Evolutionary conservation across 1,140 invertebrate genomes (phyloP), one percentile per base, ranked within the genome.

Genomic region (Drosophila punjabiensis): DNA sequence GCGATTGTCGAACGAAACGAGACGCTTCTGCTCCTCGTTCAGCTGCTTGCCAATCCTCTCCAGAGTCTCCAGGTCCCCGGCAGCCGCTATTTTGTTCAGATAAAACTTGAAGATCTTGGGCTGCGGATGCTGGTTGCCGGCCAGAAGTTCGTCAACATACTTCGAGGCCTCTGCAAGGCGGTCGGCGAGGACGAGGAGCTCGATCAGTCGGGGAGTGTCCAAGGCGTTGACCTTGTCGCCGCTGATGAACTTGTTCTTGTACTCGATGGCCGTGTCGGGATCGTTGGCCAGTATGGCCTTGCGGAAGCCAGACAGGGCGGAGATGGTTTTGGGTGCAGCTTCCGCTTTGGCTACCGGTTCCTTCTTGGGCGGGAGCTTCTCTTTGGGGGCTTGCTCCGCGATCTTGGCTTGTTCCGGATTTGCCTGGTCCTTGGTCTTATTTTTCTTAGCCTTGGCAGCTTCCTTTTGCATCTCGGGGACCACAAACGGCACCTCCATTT

Each of bases 401-500:
- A 50, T 2, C 10, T 50, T 48, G 1, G n/a, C 18, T 24, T 37
- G 28, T 20, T 67, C 63, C 0, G 47, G 11, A 20, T 80, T 84
- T 6, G 24, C 16, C 39, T 65, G 65, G 0, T 60, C 30, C 4
- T 61, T 60, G 0, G 24, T 16, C 59, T 87, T 20, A 0, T 2
- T 24, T 47, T 64, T 24, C 8, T 33, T 91, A 2, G 24, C 48
- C 39, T 93, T 78, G 11, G 37, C 6, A 0, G 18, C 9, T 16
- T 63, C 14, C 13, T 32, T 75, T n/a, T 62, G 53, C 5, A 56
- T 60, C 45, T 94, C 78, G 7, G 96, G 96, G 9, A 96, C 92
- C 3, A 94, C 93, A 85, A 97, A 97, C 3, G 97, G 97, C 37
- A 97, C 94, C 5, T 94, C 77, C 47, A 95, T 92, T 35, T 95